Conservation (phyloP, 1,140 invertebrate genomes). For the Kradibia gibbosae region DNA sequence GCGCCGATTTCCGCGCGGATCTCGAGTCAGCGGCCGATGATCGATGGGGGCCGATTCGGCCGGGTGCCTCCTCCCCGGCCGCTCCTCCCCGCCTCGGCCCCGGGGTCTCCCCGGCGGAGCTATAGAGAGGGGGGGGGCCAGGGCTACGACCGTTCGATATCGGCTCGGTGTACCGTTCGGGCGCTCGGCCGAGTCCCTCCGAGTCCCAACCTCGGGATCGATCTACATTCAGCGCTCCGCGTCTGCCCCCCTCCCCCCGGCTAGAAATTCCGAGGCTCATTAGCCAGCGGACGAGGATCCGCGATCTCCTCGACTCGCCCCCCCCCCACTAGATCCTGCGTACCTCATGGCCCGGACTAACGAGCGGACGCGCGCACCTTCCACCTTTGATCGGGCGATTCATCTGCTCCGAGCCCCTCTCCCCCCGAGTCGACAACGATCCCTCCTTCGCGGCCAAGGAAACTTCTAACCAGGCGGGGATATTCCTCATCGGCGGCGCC, state of each 20-base stretch:
- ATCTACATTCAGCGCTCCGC: not conserved
- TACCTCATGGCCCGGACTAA: not conserved
- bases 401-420: not conserved
- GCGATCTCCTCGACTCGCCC: not conserved
- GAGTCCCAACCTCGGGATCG: not conserved
- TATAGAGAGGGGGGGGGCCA: too few relatives aligned
- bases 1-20: too few relatives aligned
- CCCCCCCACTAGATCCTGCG: not conserved
- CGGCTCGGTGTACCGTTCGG: not conserved
- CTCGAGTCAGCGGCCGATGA: too few relatives aligned
- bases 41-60: too few relatives aligned
- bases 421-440: not conserved
- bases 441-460: not conserved
- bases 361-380: not conserved
- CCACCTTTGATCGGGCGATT: not conserved
- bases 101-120: too few relatives aligned
- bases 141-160: not conserved
- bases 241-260: too few relatives aligned
- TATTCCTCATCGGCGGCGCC: not conserved
- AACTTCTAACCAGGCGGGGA: not conserved
- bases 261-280: constrained; percentile 12
- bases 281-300: not conserved
- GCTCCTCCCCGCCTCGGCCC: too few relatives aligned
- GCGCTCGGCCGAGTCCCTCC: not conserved
- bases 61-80: too few relatives aligned